Conservation (phyloP, 2,797 vertebrate genomes). For the Lindbergichthys nudifrons region DNA sequence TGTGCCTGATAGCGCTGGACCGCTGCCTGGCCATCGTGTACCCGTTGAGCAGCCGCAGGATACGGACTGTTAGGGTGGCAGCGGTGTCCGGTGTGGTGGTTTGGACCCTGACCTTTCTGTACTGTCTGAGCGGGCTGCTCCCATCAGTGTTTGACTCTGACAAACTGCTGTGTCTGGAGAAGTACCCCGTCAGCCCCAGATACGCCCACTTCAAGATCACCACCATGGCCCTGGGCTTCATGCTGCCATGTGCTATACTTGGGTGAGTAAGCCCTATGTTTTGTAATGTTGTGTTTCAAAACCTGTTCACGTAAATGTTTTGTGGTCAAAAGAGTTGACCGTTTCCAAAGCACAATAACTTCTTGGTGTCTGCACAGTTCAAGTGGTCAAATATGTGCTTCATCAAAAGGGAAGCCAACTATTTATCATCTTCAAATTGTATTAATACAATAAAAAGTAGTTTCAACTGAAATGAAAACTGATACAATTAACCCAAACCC, state of each 20-base stretch:
- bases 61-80: slow-evolving; percentile 80
- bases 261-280: slow-evolving; percentile 78
- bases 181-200: slow-evolving; percentile 80
- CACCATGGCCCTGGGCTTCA: slow-evolving; percentile 81
- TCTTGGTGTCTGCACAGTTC: neutral
- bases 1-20: slow-evolving; percentile 86
- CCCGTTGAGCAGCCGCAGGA: slow-evolving; percentile 81
- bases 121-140: slow-evolving; percentile 83
- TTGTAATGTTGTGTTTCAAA: neutral
- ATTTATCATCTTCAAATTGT: neutral
- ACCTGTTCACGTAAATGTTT: neutral
- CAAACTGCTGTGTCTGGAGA: slow-evolving; percentile 80
- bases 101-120: slow-evolving; percentile 84
- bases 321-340: neutral
- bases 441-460: neutral
- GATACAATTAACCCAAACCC: too few species aligned
- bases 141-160: slow-evolving; percentile 82
- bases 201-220: slow-evolving; percentile 85
- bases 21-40: slow-evolving; percentile 86
- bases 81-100: slow-evolving; percentile 71
- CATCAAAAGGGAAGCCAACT: neutral
- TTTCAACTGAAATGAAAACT: neutral
- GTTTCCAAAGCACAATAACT: neutral
- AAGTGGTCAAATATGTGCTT: neutral
- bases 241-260: slow-evolving; percentile 85